Conservation (phyloP, 2,797 vertebrate genomes). For the Propithecus deckenii region DNA sequence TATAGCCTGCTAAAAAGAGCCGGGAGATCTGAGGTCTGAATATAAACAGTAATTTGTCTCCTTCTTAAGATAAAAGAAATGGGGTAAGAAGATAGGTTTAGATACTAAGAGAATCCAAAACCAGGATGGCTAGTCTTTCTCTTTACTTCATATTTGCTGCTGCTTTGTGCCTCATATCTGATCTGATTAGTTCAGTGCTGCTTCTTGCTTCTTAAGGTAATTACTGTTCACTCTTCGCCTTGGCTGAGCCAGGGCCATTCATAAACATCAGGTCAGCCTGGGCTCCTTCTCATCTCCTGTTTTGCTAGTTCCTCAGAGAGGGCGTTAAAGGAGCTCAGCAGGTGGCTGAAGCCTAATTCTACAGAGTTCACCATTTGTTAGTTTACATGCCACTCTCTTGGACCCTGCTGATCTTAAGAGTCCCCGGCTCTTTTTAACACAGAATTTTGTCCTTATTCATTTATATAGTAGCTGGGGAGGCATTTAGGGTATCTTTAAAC, state of each 20-base stretch:
- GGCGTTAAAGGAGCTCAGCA: not conserved
- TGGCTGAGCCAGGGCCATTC: not conserved
- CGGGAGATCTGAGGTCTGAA: not conserved
- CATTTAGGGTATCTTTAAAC: not conserved
- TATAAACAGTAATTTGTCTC: not conserved
- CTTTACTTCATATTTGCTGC: not conserved
- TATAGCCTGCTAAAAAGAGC: not conserved
- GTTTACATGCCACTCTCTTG: not conserved
- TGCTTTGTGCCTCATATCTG: not conserved
- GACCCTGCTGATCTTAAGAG: not conserved
- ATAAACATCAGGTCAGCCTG: not conserved
- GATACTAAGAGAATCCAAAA: not conserved
- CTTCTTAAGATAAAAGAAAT: not conserved
- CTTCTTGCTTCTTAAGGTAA: not conserved
- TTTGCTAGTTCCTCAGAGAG: not conserved
- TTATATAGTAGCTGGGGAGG: not conserved
- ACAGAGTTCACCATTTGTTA: not conserved
- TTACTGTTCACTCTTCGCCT: not conserved
- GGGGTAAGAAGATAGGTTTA: not conserved
- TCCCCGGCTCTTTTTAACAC: not conserved
- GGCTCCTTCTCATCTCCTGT: not conserved
- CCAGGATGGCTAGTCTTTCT: not conserved
- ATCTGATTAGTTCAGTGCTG: not conserved
- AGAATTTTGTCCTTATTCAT: not conserved
- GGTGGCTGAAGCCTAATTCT: not conserved